phyloP scores from a whole-genome alignment of 2,888 invertebrate species.

The Agrenia bidenticulata region DNA sequence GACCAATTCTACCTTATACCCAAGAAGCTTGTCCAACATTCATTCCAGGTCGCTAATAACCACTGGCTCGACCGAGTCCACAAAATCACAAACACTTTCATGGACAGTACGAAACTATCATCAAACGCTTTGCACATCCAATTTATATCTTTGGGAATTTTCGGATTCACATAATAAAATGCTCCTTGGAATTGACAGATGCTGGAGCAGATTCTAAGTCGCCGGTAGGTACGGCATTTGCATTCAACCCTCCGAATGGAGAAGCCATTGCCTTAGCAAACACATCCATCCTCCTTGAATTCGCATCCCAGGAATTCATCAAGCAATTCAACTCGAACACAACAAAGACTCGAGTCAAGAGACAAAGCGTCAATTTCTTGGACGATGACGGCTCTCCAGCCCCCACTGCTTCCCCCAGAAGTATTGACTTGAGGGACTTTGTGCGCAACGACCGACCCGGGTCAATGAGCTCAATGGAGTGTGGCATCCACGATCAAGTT shows the following conservation, averaged over 20 bases:
- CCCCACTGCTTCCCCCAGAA: constrained; percentile 9
- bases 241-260: constrained; percentile 84
- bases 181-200: no score
- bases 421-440: constrained; percentile 22
- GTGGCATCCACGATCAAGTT: constrained; percentile 70
- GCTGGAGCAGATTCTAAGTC: constrained; percentile 83
- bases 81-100: constrained; percentile 79
- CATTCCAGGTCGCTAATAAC: constrained; percentile 75
- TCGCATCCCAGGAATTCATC: constrained; percentile 81
- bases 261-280: constrained; percentile 81
- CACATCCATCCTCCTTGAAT: constrained; percentile 79
- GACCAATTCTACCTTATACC: constrained; percentile 35
- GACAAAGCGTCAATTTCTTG: constrained; percentile 37
- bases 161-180: not conserved
- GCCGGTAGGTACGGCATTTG: constrained; percentile 81
- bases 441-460: constrained; percentile 15
- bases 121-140: not conserved
- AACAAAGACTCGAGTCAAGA: constrained; percentile 28
- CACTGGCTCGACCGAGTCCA: constrained; percentile 73
- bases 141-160: not conserved
- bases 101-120: constrained; percentile 60
- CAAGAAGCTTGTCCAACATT: constrained; percentile 67
- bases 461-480: constrained; percentile 62
- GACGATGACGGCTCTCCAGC: constrained; percentile 18
- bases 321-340: constrained; percentile 62